Conservation (phyloP, 2,113 vertebrate genomes). For the Pterophyllum scalare region DNA sequence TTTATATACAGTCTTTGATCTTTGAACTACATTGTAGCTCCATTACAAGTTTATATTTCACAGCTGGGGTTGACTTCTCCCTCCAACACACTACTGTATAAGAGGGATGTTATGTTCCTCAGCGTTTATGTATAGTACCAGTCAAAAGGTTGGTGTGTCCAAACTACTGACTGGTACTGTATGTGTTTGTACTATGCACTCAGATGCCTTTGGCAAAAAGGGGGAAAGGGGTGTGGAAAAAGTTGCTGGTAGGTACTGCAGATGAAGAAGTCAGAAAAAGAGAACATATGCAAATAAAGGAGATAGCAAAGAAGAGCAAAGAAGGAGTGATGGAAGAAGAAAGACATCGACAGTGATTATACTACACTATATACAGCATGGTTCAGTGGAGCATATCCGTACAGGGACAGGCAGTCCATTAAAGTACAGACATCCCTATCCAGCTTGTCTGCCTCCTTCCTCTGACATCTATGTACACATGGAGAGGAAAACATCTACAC, state of each 20-base stretch:
- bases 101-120: slow-evolving; percentile 70
- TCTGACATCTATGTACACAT: slow-evolving; percentile 56
- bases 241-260: slow-evolving; percentile 48
- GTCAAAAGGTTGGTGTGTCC: no score
- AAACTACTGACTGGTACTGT: not conserved
- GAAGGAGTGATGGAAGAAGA: slow-evolving; percentile 68
- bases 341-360: slow-evolving; percentile 70
- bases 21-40: slow-evolving; percentile 24
- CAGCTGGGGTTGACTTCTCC: slow-evolving; percentile 64
- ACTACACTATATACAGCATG: slow-evolving; percentile 70
- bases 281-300: slow-evolving; percentile 67
- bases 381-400: slow-evolving; percentile 78
- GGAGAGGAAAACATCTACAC: slow-evolving; percentile 39
- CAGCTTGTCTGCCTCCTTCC: slow-evolving; percentile 50
- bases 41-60: slow-evolving; percentile 70
- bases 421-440: slow-evolving; percentile 65
- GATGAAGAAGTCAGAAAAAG: slow-evolving; percentile 48
- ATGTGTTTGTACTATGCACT: slow-evolving; percentile 35
- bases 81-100: slow-evolving; percentile 45
- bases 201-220: slow-evolving; percentile 39
- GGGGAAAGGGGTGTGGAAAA: slow-evolving; percentile 1
- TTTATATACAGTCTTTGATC: not conserved
- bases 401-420: slow-evolving; percentile 72
- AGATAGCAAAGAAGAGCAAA: slow-evolving; percentile 50
- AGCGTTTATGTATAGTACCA: not conserved